Evolutionary conservation across 2,113 vertebrate genomes (phyloP).

Genomic region (Cepphus grylle): DNA sequence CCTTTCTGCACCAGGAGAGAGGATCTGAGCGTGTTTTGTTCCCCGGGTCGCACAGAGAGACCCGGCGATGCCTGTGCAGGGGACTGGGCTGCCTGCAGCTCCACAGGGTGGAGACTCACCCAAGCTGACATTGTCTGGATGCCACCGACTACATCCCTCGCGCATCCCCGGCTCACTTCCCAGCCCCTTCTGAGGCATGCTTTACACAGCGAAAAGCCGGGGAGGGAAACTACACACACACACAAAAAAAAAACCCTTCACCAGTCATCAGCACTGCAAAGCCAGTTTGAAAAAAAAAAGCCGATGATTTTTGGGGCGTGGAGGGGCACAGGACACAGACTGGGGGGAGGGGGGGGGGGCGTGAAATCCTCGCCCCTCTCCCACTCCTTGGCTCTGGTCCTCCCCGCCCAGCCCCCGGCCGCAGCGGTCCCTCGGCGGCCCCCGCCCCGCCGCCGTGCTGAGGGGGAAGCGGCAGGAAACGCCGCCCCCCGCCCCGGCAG

Average conservation of each 20-base stretch:
- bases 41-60: not conserved
- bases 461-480: not conserved
- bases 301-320: not conserved
- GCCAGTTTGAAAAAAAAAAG: not conserved
- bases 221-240: not conserved
- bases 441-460: not conserved
- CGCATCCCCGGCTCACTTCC: not conserved
- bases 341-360: not conserved
- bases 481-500: not conserved
- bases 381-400: not conserved
- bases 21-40: not conserved
- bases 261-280: not conserved
- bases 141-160: not conserved
- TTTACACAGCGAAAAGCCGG: not conserved
- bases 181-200: not conserved
- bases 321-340: not conserved
- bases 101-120: slow-evolving; percentile 50
- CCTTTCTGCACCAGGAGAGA: not conserved
- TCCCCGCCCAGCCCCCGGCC: not conserved
- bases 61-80: not conserved
- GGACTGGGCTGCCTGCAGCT: not conserved
- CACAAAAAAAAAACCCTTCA: not conserved
- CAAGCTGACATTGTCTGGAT: slow-evolving; percentile 36
- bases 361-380: not conserved
- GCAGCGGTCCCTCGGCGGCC: not conserved